These are phyloP conservation scores for Pocillopora damicornis DNA, from an alignment of 64 coral and sea anemone genomes.

Conservation along the genomic window DNA sequence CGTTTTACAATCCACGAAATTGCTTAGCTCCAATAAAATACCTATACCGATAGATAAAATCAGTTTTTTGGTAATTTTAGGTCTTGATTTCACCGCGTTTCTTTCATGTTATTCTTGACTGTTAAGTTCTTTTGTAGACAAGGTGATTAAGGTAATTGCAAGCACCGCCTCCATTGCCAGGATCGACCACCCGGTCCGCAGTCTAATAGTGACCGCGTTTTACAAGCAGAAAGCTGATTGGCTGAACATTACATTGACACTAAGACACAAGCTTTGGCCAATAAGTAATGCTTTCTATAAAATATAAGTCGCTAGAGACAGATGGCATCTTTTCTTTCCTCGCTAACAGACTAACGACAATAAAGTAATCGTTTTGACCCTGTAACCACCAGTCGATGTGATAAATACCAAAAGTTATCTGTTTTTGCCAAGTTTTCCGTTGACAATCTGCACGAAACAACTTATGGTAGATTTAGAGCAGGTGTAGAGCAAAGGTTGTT, in stretches of 20 bases:
- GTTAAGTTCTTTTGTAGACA: constrained; percentile 82
- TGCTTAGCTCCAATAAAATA: neutral
- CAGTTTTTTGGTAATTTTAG: constrained; percentile 15
- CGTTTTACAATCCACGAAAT: neutral
- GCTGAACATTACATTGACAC: neutral
- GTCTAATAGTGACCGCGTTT: constrained; percentile 9
- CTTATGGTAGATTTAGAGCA: neutral
- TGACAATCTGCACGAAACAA: neutral
- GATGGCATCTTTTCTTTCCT: constrained; percentile 9
- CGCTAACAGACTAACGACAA: constrained; percentile 3
- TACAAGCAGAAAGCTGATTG: constrained; percentile 3
- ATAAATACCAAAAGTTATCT: constrained; percentile 15
- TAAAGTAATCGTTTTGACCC: constrained; percentile 33
- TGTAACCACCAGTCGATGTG: constrained; percentile 27
- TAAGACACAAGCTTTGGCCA: constrained; percentile 25
- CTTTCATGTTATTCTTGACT: constrained; percentile 55
- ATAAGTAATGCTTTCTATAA: constrained; percentile 39
- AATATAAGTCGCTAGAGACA: constrained; percentile 18
- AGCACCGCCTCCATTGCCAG: constrained; percentile 60
- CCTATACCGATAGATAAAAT: neutral
- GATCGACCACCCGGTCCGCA: constrained; percentile 32
- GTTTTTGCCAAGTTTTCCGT: constrained; percentile 10
- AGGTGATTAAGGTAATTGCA: constrained; percentile 83
- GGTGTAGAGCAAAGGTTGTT: neutral
- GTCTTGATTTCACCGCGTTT: constrained; percentile 53